Evolutionary conservation across 92 coral and sea anemone species (phyloP).

Genomic region (Micromussa lordhowensis): DNA sequence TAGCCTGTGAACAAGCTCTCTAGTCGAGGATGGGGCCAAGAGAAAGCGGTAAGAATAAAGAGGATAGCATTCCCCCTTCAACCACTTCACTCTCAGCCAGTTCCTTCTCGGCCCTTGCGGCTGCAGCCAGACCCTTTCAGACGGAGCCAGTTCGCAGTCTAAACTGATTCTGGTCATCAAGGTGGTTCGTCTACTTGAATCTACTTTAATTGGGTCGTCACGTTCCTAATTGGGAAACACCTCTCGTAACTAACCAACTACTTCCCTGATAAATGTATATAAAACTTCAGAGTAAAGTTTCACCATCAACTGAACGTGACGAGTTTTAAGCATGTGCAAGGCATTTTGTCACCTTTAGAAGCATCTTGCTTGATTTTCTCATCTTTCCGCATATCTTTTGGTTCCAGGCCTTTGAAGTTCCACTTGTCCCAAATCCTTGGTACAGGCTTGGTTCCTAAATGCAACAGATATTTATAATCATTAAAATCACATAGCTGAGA

Average conservation of each 20-base stretch:
- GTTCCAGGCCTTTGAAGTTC: conserved; percentile 85
- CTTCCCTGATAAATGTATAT: no score
- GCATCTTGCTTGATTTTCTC: conserved; percentile 94
- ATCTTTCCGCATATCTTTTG: conserved; percentile 89
- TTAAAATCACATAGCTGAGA: background rate
- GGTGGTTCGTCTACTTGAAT: background rate
- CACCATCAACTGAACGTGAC: no score
- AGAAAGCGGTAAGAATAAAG: no score
- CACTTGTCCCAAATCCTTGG: conserved; percentile 95
- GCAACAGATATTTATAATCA: background rate
- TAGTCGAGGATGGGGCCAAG: no score
- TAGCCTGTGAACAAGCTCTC: no score
- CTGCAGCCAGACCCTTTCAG: no score
- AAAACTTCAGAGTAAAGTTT: no score
- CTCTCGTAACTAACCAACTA: background rate
- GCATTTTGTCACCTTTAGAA: conserved; percentile 80
- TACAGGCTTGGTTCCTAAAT: conserved; percentile 85
- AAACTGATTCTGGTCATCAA: background rate
- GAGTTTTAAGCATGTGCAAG: background rate
- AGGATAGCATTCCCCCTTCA: no score
- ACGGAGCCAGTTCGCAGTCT: no score
- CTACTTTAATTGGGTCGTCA: background rate
- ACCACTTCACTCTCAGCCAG: no score
- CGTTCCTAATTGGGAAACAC: background rate
- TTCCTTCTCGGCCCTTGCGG: no score